These are phyloP conservation scores for Triplophysa tibetana DNA, from an alignment of 2,113 vertebrate species.

Conservation along the genomic window DNA sequence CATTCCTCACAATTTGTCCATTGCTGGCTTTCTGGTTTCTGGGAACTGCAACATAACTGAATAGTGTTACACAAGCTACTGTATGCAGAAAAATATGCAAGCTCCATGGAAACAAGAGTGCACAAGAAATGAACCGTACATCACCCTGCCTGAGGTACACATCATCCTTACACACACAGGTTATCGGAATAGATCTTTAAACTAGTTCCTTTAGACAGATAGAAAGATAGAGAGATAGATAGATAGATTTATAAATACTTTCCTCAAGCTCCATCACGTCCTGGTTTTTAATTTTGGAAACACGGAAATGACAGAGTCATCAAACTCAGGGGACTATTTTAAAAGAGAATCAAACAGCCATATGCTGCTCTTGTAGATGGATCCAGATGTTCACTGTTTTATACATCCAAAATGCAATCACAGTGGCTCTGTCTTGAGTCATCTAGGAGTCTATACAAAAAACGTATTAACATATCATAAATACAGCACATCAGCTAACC, in stretches of 20 bases:
- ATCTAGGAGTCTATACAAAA: background rate
- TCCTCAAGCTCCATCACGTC: too few species aligned
- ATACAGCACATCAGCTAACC: background rate
- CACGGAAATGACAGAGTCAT: background rate
- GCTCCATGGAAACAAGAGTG: slow-evolving; percentile 44
- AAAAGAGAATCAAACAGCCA: background rate
- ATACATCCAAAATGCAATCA: background rate
- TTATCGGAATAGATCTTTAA: background rate
- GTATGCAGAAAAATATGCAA: background rate
- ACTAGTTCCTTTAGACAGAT: background rate
- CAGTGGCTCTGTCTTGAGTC: background rate
- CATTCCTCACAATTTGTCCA: background rate
- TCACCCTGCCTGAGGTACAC: slow-evolving; percentile 10
- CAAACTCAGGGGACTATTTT: background rate
- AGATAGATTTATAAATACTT: too few species aligned
- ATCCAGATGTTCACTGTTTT: background rate
- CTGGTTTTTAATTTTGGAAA: background rate
- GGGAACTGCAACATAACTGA: background rate
- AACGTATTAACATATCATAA: background rate
- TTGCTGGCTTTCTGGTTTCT: background rate
- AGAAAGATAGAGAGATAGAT: too few species aligned
- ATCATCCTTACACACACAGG: background rate
- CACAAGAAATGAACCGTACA: slow-evolving; percentile 17
- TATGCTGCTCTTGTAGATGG: background rate
- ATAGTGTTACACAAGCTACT: background rate